Conservation (phyloP, 2,797 vertebrate genomes). For the Chiloscyllium punctatum region DNA sequence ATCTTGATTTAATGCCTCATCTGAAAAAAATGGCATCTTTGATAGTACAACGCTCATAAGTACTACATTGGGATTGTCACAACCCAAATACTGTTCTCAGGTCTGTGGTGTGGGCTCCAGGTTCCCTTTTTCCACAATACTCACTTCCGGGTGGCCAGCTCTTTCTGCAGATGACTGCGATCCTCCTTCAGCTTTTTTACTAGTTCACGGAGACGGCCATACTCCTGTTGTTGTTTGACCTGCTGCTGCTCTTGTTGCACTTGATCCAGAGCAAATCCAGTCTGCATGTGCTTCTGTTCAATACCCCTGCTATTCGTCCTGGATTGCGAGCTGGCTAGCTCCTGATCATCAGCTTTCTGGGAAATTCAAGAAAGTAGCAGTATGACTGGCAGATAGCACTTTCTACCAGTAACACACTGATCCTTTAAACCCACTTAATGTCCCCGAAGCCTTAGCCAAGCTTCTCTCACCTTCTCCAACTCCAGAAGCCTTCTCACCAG, state of each 20-base stretch:
- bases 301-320: constrained; percentile 37
- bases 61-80: not conserved
- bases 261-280: constrained; percentile 45
- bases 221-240: constrained; percentile 47
- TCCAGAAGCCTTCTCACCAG: constrained; percentile 69
- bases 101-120: not conserved
- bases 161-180: constrained; percentile 56
- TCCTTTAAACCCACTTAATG: not conserved
- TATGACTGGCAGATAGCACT: not conserved
- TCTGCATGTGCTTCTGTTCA: constrained; percentile 41
- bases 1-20: not conserved
- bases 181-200: constrained; percentile 62
- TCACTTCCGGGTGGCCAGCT: constrained; percentile 67
- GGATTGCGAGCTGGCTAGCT: constrained; percentile 43
- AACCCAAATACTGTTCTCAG: not conserved
- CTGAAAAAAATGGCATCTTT: not conserved
- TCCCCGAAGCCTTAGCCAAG: not conserved
- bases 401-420: not conserved
- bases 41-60: not conserved
- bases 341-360: constrained; percentile 52
- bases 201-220: constrained; percentile 49
- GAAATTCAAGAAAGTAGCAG: constrained; percentile 31
- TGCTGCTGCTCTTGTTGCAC: constrained; percentile 43
- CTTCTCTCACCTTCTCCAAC: constrained; percentile 72
- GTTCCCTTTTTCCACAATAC: constrained; percentile 42